These are phyloP conservation scores for Phorcus lineatus DNA, from an alignment of 2,888 invertebrate genomes.

Conservation along the genomic window DNA sequence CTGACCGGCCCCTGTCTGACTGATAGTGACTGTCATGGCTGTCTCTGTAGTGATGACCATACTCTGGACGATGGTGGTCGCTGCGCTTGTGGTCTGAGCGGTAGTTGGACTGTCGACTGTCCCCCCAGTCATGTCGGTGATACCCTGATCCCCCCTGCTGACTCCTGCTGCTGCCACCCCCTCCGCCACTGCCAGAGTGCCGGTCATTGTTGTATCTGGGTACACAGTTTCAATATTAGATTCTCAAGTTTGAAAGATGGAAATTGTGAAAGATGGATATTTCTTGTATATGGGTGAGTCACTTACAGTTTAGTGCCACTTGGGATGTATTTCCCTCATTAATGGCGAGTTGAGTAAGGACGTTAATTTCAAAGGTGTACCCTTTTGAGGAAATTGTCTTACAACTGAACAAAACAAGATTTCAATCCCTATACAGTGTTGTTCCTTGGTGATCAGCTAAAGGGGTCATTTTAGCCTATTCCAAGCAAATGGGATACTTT, in stretches of 20 bases:
- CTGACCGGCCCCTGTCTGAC: neutral
- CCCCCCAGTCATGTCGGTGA: conserved; percentile 34
- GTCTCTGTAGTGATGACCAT: conserved; percentile 60
- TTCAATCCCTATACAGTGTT: no score
- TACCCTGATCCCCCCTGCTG: conserved; percentile 27
- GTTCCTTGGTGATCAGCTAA: no score
- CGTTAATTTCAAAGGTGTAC: no score
- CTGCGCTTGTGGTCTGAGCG: conserved; percentile 45
- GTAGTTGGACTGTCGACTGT: conserved; percentile 39
- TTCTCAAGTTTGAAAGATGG: no score
- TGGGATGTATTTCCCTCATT: no score
- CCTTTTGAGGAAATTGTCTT: no score
- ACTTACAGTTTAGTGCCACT: no score
- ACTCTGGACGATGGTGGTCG: conserved; percentile 57
- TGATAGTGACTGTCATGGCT: conserved; percentile 36
- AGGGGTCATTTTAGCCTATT: no score
- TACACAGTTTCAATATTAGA: neutral
- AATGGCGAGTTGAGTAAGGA: no score
- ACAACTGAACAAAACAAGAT: no score
- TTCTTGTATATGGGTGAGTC: no score
- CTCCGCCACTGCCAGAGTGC: conserved; percentile 33
- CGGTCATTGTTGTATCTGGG: conserved; percentile 56
- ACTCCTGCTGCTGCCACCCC: conserved; percentile 12
- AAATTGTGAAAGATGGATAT: neutral
- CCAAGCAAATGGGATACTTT: no score